These are phyloP conservation scores for Leptinotarsa undecemlineata DNA, from an alignment of 1,140 invertebrate species.

Conservation along the genomic window DNA sequence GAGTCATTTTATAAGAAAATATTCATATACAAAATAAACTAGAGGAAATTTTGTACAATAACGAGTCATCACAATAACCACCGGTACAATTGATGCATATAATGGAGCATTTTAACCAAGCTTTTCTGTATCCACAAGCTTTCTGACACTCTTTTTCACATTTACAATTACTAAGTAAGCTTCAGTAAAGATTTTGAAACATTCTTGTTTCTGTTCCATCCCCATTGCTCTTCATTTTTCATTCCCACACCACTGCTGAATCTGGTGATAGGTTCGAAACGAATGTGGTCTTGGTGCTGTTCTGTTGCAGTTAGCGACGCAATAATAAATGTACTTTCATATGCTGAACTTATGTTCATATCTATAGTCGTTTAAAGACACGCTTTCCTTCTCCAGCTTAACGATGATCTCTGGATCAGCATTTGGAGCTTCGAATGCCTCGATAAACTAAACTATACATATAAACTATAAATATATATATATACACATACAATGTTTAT, in stretches of 20 bases:
- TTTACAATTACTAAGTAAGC: neutral
- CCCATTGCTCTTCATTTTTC: neutral
- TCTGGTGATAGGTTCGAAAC: slow-evolving; percentile 21
- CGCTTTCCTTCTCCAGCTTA: slow-evolving; percentile 3
- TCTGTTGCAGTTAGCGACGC: slow-evolving; percentile 4
- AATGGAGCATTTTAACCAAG: slow-evolving; percentile 14
- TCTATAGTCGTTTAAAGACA: neutral
- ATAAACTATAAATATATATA: no score
- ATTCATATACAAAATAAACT: neutral
- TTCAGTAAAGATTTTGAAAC: neutral
- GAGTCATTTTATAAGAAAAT: neutral
- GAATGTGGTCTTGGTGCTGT: neutral
- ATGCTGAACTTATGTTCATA: slow-evolving; percentile 13
- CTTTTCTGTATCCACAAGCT: slow-evolving; percentile 19
- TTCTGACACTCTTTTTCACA: neutral
- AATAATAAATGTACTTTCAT: slow-evolving; percentile 13
- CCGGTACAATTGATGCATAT: slow-evolving; percentile 25
- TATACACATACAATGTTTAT: no score
- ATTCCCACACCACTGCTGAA: neutral
- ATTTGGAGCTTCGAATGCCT: slow-evolving; percentile 8
- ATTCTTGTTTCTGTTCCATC: slow-evolving; percentile 1
- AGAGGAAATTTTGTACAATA: neutral
- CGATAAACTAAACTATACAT: no score
- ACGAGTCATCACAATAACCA: no score
- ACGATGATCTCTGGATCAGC: slow-evolving; percentile 12